A percentile compares a stretch with the other conserved stretches of the same genome.
Conservation (phyloP, 2,113 vertebrate species). For the Peromyscus californicus region DNA sequence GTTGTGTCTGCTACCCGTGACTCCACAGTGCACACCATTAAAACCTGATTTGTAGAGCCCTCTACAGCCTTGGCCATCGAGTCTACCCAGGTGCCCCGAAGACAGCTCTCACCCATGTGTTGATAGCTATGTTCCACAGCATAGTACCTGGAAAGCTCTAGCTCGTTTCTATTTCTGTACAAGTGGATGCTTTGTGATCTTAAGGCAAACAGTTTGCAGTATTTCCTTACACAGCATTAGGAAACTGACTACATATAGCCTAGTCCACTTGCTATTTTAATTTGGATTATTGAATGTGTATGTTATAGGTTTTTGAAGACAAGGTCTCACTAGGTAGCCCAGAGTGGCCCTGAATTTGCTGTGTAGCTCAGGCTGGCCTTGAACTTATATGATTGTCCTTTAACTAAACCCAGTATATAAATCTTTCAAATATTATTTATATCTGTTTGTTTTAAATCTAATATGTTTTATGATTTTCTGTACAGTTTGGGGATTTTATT, state of each 20-base stretch:
- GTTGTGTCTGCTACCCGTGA: not conserved
- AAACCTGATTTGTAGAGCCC: not conserved
- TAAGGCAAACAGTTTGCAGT: not conserved
- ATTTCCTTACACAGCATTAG: not conserved
- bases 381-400: not conserved
- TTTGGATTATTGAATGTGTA: not conserved
- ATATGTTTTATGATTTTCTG: not conserved
- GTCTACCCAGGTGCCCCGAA: not conserved
- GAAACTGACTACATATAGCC: not conserved
- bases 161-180: not conserved
- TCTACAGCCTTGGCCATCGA: not conserved
- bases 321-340: not conserved
- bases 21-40: not conserved
- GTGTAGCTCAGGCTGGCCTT: not conserved
- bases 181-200: not conserved
- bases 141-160: too few species aligned
- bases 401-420: not conserved
- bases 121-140: not conserved
- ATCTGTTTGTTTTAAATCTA: not conserved
- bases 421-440: not conserved
- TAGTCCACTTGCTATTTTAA: not conserved
- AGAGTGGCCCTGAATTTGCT: not conserved
- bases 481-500: not conserved
- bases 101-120: not conserved
- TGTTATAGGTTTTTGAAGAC: not conserved